A percentile compares a stretch with the other conserved stretches of the same genome.
These are phyloP conservation scores for Chiridota heheva DNA, from an alignment of 35 echinoderm and acorn worm genomes.

Conservation along the genomic window DNA sequence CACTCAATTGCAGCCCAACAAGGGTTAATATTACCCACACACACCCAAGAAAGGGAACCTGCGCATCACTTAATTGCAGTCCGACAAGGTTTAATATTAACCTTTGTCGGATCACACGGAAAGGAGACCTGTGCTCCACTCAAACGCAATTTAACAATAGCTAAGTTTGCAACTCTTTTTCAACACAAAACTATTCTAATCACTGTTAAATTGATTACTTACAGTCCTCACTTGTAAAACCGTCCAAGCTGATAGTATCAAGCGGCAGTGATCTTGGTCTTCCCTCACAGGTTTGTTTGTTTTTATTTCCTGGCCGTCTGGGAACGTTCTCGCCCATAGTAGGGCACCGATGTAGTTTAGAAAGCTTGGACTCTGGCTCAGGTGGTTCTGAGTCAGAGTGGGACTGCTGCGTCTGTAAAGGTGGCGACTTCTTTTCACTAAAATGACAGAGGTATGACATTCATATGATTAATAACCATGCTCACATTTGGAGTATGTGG, in stretches of 20 bases:
- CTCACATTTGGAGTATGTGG: too few relatives aligned
- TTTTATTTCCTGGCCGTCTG: constrained; percentile 31
- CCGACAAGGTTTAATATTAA: too few relatives aligned
- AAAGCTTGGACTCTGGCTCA: constrained; percentile 38
- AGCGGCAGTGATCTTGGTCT: constrained; percentile 32
- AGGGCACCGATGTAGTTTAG: constrained; percentile 29
- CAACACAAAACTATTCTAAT: too few relatives aligned
- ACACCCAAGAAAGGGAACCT: too few relatives aligned
- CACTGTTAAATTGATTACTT: constrained; percentile 1
- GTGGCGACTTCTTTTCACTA: constrained; percentile 32
- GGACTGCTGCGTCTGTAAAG: constrained; percentile 25
- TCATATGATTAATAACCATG: too few relatives aligned
- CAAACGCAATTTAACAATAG: too few relatives aligned
- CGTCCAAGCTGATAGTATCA: constrained; percentile 21
- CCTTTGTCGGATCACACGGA: too few relatives aligned
- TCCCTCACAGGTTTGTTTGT: constrained; percentile 16
- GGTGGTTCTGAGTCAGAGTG: constrained; percentile 40
- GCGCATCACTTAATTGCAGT: too few relatives aligned
- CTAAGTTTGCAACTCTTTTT: too few relatives aligned
- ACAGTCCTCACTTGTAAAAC: constrained; percentile 32
- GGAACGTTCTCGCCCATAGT: constrained; percentile 49
- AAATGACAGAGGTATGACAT: not conserved
- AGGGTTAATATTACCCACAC: too few relatives aligned
- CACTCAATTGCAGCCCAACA: too few relatives aligned
- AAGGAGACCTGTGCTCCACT: too few relatives aligned